Base-by-base conservation (phyloP, 2,797 vertebrate genomes). In the Coregonus sp. region DNA sequence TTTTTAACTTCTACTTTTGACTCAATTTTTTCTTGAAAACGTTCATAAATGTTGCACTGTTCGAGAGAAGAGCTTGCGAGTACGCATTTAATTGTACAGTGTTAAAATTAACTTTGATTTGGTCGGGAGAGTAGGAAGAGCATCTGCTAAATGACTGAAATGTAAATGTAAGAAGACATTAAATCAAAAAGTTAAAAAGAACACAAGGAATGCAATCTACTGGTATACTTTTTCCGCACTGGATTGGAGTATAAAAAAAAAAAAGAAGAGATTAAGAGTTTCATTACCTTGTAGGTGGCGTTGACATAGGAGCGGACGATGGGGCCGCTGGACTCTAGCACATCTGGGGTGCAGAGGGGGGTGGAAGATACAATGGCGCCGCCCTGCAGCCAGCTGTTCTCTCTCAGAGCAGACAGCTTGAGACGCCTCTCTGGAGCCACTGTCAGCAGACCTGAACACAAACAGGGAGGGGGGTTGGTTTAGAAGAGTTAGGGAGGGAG, bases 281-380 rank as follows among this genome's bases (percentile, higher is more conserved):
- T 7, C 14, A 70, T 82, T 86, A 98, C 97, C 96, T 96, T 95
- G 87, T 96, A 98, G 6, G 97, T 97, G 65, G 95, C 97, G 9
- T 97, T 97, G 81, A 98, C 95, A 1, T 96, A 97, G 0, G 96
- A 97, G 80, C 96, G 95, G 78, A 97, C 96, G 0, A 96, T 96
- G 0, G 95, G 94, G 6, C 97, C 97, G 0, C 96, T 96, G 78
- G 97, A 97, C 88, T 97, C 97, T 0, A 98, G 89, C 75, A 98
- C 95, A 37, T 98, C 97, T 0, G 97, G 97, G 1, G 97, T 98
- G 88, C 96, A 96, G 70, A 98, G 90, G 0, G 97, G 97, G 29
- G 96, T 97, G 67, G 96, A 97, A 73, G 97, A 97, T 81, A 97
- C 95, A 29, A 94, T 94, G 0, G 95, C 96, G 29, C 93, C 97